Evolutionary conservation across 2,113 vertebrate genomes (phyloP).

Genomic region (Aptenodytes patagonicus): DNA sequence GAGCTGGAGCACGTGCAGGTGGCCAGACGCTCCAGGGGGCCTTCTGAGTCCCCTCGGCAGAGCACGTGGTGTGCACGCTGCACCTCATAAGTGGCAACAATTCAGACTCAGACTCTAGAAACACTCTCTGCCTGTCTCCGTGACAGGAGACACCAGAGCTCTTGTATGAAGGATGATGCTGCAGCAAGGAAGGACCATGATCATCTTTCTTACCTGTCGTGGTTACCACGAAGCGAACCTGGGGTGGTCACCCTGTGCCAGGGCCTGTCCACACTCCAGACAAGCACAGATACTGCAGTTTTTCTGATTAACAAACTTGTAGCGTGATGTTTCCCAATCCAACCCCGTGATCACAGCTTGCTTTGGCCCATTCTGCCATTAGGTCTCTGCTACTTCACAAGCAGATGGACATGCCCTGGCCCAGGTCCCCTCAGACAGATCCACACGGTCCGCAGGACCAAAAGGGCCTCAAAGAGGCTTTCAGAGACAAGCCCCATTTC

Average conservation of each 20-base stretch:
- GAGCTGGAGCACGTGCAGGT: rapidly evolving
- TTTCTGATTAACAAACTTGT: neutral
- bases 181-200: neutral
- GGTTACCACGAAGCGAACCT: neutral
- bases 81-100: neutral
- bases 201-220: rapidly evolving
- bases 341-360: neutral
- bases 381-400: neutral
- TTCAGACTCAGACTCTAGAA: neutral
- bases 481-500: neutral
- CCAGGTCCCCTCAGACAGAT: neutral
- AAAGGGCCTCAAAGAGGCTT: neutral
- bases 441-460: rapidly evolving
- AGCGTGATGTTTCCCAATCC: neutral
- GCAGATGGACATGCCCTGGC: neutral
- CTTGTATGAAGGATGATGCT: neutral
- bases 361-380: neutral
- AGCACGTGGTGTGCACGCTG: neutral
- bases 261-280: neutral
- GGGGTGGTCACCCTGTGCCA: neutral
- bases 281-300: neutral
- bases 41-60: neutral
- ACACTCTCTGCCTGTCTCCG: rapidly evolving
- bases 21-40: neutral
- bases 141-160: neutral